Evolutionary conservation across 2,797 vertebrate genomes (phyloP), one percentile per base, ranked within the genome.

Genomic region (Tamandua tetradactyla): DNA sequence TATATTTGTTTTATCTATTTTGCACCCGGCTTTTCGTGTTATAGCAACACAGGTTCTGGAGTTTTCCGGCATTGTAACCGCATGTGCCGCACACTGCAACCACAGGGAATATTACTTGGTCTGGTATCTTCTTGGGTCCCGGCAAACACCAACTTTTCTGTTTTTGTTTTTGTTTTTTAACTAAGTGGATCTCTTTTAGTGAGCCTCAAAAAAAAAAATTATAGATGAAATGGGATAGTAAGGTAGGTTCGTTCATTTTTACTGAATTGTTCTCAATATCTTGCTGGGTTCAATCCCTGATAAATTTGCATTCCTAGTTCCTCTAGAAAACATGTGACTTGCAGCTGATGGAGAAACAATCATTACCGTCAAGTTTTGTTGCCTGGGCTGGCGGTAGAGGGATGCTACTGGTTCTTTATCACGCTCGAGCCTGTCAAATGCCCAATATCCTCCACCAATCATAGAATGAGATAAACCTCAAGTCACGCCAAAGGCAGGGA

Each of bases 231-330:
- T 72, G 61, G 49, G 83, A 80, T 10, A 79, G 20, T 62, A 94
- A 82, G 42, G 10, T 42, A 68, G 89, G 32, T 92, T 88, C 89
- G 32, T 90, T 88, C 89, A 32, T 68, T 93, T 64, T 62, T 81
- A 47, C 30, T 40, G 13, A 52, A 12, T 32, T 89, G 47, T 93
- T 13, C 10, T 81, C 40, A 68, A 10, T 78, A 57, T 55, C 79
- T 91, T 68, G 30, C 66, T 78, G 62, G 89, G 61, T 84, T 55
- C 8, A 23, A 59, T 23, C 61, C 7, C 17, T 64, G 49, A 57
- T 52, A 37, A 71, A 52, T 79, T 10, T 68, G 23, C 42, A 89
- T 61, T 83, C 89, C 61, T 1, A 27, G 30, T 74, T 32, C 5
- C 15, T 55, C 64, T 75, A 64, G 49, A 92, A 95, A 90, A 61